Percentiles rank a stretch among this genome's conserved stretches.
Conservation (phyloP, 2,888 invertebrate species). For the Papilio protenor region DNA sequence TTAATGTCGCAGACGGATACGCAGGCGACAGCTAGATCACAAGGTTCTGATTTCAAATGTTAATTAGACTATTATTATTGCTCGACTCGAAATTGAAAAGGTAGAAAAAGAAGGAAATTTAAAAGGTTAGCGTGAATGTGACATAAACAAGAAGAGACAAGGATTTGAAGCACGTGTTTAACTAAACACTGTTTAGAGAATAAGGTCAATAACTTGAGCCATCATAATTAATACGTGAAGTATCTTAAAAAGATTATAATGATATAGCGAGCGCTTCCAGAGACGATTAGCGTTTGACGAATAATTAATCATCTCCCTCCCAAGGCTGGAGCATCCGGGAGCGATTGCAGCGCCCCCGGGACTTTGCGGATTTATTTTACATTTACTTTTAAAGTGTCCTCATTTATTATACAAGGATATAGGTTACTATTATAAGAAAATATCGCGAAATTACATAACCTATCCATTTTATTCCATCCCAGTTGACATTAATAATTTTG, state of each 20-base stretch:
- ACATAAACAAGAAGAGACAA: no score
- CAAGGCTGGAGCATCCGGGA: not conserved
- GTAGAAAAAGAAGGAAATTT: no score
- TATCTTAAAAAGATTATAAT: constrained; percentile 16
- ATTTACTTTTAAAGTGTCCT: not conserved
- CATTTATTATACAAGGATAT: constrained; percentile 1
- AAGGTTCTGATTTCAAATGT: no score
- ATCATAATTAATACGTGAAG: constrained; percentile 2
- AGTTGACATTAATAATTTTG: no score
- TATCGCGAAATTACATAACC: not conserved
- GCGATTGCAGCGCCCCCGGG: not conserved
- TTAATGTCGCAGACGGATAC: no score
- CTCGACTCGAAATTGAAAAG: no score
- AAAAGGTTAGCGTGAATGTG: no score
- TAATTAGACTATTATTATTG: no score
- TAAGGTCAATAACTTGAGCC: not conserved
- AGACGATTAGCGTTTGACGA: constrained; percentile 18
- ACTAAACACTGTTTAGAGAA: not conserved
- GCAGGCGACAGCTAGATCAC: no score
- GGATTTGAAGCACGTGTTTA: no score
- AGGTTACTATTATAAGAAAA: not conserved
- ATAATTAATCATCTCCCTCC: constrained; percentile 16
- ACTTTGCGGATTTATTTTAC: constrained; percentile 3
- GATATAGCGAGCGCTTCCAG: not conserved
- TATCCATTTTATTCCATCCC: not conserved